Base-by-base conservation (phyloP, 2,888 invertebrate genomes). In the Mesorhabditis spiculigera region DNA sequence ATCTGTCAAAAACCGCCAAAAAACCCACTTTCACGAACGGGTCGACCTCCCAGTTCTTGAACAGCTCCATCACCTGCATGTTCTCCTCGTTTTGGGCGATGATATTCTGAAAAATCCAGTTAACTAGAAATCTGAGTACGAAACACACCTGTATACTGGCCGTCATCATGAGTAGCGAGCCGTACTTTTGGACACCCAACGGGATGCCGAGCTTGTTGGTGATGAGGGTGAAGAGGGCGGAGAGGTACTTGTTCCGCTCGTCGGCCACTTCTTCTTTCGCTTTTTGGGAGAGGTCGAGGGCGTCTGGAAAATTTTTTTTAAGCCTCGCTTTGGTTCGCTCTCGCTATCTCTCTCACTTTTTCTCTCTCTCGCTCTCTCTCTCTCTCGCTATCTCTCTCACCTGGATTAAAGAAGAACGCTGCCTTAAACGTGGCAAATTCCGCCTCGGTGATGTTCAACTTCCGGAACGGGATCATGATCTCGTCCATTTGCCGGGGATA, bases 261-360 rank as follows among this genome's bases (percentile, higher is more conserved):
- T 79, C 78, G 66, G 72, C 75, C 41, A 85, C 78, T 45, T 81
- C 81, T n/a, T 70, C 67, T 64, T 83, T 82, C 8, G 78, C 79
- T 4, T 79, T 75, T 13, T 74, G 73, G 5, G 81, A 78, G 44
- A 85, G 69, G 68, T 85, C 85, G 43, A 81, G 71, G 6, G 85
- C 84, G 65, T 84, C 84, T 84, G 74, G 45, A 76, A 71, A 41
- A 79, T 69, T 80, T 78, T 71, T 79, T 79, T 71, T 80, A 83
- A 67, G 82, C 72, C 63, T 83, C 82, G 83, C 85, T 85, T n/a
- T 85, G 81, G 70, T 85, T 85, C 85, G 85, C 85, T 71, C 85
- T 85, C 66, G 85, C 85, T 28, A 3, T 28, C 3, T 28, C 28
- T 28, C 28, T 28, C 28, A 1, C 28, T 28, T 3, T 28, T 3